Evolutionary conservation across 2,797 vertebrate species (phyloP).

Genomic region (Sandelia bainsii): DNA sequence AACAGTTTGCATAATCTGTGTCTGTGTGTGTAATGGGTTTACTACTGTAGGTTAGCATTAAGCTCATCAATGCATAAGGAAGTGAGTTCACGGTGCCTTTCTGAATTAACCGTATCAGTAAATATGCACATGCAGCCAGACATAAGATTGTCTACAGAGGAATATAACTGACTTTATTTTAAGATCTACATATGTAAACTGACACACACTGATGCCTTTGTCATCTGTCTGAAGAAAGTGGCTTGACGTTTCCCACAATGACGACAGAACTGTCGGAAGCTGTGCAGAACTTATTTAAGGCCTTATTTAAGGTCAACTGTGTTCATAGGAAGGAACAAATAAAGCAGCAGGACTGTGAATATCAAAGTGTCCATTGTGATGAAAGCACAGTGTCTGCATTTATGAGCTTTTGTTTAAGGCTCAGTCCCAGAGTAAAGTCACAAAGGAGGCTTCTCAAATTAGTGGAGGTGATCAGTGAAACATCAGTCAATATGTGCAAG

Average conservation of each 20-base stretch:
- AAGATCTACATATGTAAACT: neutral
- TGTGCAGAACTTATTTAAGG: neutral
- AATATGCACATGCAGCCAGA: constrained; percentile 3
- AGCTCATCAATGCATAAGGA: constrained; percentile 60
- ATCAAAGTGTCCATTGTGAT: constrained; percentile 3
- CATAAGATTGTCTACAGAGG: neutral
- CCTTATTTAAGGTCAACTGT: too few species aligned
- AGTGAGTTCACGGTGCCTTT: constrained; percentile 57
- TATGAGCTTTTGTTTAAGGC: neutral
- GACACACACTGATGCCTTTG: neutral
- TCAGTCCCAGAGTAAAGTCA: constrained; percentile 20
- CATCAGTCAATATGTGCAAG: constrained; percentile 2
- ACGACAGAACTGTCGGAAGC: neutral
- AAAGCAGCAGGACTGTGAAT: neutral
- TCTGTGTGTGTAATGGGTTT: constrained; percentile 39
- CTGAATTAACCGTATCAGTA: constrained; percentile 60
- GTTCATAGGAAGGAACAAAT: neutral
- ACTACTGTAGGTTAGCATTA: constrained; percentile 59
- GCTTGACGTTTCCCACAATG: too few species aligned
- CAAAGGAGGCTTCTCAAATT: constrained; percentile 24
- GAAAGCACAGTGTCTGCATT: neutral
- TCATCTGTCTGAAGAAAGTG: constrained; percentile 3
- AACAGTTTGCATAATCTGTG: neutral
- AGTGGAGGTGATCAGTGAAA: constrained; percentile 10
- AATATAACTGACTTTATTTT: constrained; percentile 12